Evolutionary conservation across 30 jellyfish, hydroid and myxozoan species (phyloP).

Genomic region (Hydra vulgaris): DNA sequence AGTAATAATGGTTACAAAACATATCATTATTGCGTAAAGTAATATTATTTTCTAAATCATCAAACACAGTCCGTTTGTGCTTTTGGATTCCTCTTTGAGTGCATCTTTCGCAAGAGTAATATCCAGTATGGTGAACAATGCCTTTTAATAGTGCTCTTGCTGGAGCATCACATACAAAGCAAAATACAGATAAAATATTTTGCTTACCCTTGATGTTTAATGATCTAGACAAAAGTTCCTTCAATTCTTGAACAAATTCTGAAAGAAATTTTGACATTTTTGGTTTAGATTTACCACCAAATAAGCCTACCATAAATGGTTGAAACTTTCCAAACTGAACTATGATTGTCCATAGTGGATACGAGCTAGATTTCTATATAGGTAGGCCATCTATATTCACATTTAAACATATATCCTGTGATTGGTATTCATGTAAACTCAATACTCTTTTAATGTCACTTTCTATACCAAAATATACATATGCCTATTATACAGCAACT

Average conservation of each 20-base stretch:
- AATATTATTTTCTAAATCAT: slow-evolving; percentile 7
- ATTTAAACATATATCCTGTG: neutral
- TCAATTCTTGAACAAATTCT: neutral
- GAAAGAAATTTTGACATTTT: slow-evolving; percentile 2
- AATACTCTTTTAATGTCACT: neutral
- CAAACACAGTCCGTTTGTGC: slow-evolving; percentile 16
- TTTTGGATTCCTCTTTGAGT: slow-evolving; percentile 23
- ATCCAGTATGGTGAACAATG: slow-evolving; percentile 31
- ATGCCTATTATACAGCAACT: neutral
- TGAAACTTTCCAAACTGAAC: neutral
- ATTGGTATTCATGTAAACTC: neutral
- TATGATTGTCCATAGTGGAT: slow-evolving; percentile 14
- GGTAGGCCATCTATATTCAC: slow-evolving; percentile 21
- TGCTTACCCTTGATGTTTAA: neutral
- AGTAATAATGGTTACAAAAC: neutral
- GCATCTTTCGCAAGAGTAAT: slow-evolving; percentile 37
- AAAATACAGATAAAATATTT: neutral
- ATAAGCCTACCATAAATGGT: slow-evolving; percentile 11
- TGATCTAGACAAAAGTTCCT: slow-evolving; percentile 1
- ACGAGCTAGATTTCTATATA: neutral
- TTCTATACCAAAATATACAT: slow-evolving; percentile 6
- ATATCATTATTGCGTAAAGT: slow-evolving; percentile 1
- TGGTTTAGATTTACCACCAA: slow-evolving; percentile 16
- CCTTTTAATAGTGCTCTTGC: slow-evolving; percentile 40
- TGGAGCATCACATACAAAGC: slow-evolving; percentile 51